Conservation (phyloP, 2,888 invertebrate species). For the Adineta ricciae region DNA sequence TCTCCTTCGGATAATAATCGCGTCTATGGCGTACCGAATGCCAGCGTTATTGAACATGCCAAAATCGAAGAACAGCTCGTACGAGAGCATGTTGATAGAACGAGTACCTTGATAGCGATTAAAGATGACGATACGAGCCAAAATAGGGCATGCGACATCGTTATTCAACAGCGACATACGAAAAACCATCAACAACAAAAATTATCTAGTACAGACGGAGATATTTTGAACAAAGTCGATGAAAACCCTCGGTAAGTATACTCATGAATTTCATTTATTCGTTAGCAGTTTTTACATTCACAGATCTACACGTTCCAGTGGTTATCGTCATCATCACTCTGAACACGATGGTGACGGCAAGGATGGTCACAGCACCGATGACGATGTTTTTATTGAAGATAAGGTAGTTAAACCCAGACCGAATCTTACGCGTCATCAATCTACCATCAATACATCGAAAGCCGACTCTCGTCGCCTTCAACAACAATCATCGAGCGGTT, state of each 20-base stretch:
- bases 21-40: slow-evolving; percentile 1
- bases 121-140: neutral
- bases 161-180: neutral
- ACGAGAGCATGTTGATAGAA: neutral
- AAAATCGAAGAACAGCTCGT: neutral
- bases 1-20: neutral
- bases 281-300: neutral
- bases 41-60: neutral
- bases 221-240: neutral
- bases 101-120: neutral
- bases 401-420: neutral
- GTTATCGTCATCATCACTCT: neutral
- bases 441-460: neutral
- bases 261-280: neutral
- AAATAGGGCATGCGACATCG: neutral
- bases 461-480: neutral
- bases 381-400: neutral
- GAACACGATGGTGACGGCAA: neutral
- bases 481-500: neutral
- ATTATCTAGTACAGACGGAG: neutral
- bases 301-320: neutral
- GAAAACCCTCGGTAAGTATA: neutral
- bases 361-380: neutral
- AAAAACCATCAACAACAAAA: neutral
- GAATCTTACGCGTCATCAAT: slow-evolving; percentile 10